phyloP scores from a whole-genome alignment of 2,888 invertebrate genomes.

The Arge pagana region DNA sequence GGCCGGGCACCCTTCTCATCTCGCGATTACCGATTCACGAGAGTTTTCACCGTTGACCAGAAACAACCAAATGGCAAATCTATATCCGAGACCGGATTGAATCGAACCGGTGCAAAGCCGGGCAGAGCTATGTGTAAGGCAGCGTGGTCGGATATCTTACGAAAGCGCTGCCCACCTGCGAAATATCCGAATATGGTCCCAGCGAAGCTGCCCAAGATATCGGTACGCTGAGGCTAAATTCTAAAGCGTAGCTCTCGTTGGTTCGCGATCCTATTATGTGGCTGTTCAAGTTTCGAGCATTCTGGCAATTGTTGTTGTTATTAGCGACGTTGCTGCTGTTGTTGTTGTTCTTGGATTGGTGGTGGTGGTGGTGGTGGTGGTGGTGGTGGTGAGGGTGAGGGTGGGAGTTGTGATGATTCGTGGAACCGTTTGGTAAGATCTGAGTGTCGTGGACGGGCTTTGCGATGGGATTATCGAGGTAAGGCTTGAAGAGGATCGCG shows the following conservation, averaged over 20 bases:
- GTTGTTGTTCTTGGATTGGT: conserved; percentile 30
- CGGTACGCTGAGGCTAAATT: conserved; percentile 49
- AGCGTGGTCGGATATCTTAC: conserved; percentile 51
- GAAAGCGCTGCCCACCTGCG: conserved; percentile 47
- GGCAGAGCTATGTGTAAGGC: conserved; percentile 40
- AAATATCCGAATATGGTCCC: conserved; percentile 14
- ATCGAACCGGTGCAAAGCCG: too few species aligned
- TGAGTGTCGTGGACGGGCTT: conserved; percentile 48
- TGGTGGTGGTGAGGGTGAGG: conserved; percentile 22
- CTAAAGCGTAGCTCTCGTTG: conserved; percentile 42
- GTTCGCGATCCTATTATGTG: conserved; percentile 21
- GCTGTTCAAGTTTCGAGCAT: conserved; percentile 44
- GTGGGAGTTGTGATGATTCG: neutral
- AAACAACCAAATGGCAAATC: too few species aligned
- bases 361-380: conserved; percentile 29
- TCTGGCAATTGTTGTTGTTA: conserved; percentile 47
- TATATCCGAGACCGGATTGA: too few species aligned
- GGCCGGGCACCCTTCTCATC: too few species aligned
- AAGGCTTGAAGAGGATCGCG: conserved; percentile 78
- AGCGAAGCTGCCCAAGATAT: conserved; percentile 42
- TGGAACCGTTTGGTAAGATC: conserved; percentile 7
- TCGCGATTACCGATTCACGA: too few species aligned
- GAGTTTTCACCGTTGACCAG: too few species aligned
- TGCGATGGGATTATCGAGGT: conserved; percentile 70
- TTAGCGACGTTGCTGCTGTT: conserved; percentile 32